Percentiles rank a stretch among this genome's conserved stretches.
Conservation (phyloP, 2,113 vertebrate species). For the Chionis minor region DNA sequence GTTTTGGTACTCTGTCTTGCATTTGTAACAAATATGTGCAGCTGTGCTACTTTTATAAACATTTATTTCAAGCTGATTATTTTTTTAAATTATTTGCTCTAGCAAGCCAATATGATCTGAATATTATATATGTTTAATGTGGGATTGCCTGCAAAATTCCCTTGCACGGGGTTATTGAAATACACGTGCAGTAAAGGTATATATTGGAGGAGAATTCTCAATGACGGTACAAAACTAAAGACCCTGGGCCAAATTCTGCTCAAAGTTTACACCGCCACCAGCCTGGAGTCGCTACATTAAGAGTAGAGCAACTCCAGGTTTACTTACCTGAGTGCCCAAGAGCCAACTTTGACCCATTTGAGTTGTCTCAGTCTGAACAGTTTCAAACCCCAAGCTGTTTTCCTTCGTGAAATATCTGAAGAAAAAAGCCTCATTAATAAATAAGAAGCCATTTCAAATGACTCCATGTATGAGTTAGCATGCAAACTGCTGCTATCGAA, state of each 20-base stretch:
- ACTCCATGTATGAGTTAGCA: background rate
- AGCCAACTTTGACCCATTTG: background rate
- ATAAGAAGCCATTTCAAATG: slow-evolving; percentile 35
- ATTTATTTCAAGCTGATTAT: slow-evolving; percentile 66
- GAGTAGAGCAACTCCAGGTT: background rate
- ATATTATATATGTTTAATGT: slow-evolving; percentile 17
- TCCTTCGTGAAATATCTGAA: background rate
- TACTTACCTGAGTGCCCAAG: background rate
- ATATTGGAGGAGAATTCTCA: background rate
- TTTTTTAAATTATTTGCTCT: slow-evolving; percentile 42
- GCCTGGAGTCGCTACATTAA: background rate
- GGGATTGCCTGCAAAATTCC: slow-evolving; percentile 38
- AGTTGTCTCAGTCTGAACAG: background rate
- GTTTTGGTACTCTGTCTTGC: slow-evolving; percentile 31
- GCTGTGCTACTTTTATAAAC: slow-evolving; percentile 63
- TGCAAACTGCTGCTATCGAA: background rate
- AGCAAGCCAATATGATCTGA: slow-evolving; percentile 4
- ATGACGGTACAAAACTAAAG: background rate
- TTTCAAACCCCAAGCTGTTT: background rate
- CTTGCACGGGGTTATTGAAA: background rate
- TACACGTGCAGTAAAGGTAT: background rate
- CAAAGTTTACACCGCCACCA: background rate
- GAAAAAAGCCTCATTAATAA: slow-evolving; percentile 52
- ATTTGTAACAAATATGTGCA: slow-evolving; percentile 66
- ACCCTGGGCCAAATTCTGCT: background rate